A percentile compares a stretch with the other conserved stretches of the same genome.
These are phyloP conservation scores for Zaprionus kolodkinae DNA, from an alignment of 1,140 invertebrate species.

Conservation along the genomic window DNA sequence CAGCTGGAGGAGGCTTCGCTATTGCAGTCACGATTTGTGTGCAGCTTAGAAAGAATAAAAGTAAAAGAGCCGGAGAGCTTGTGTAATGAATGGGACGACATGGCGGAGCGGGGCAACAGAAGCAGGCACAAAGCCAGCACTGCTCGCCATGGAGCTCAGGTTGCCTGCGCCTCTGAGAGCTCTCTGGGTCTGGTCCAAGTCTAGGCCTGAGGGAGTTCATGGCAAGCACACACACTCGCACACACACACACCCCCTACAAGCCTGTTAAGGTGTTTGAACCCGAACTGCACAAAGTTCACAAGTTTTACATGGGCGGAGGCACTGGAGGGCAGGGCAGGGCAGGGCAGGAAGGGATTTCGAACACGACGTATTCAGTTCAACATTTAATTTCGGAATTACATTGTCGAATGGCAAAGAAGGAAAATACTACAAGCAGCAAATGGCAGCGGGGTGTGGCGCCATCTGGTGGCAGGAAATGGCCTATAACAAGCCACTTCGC, in stretches of 20 bases:
- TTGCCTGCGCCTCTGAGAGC: neutral
- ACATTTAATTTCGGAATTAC: constrained; percentile 34
- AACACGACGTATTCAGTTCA: constrained; percentile 25
- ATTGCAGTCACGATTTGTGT: constrained; percentile 71
- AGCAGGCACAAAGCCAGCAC: constrained; percentile 39
- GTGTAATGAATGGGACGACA: constrained; percentile 68
- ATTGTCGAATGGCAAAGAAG: constrained; percentile 5
- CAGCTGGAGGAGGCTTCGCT: constrained; percentile 25
- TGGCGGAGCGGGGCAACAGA: constrained; percentile 28
- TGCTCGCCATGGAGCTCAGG: constrained; percentile 4
- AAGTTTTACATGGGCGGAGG: constrained; percentile 39
- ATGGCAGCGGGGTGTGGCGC: constrained; percentile 9
- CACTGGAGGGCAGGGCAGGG: too few species aligned
- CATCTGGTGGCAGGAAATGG: constrained; percentile 16
- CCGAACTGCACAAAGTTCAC: constrained; percentile 53
- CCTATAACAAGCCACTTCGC: constrained; percentile 11
- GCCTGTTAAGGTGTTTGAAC: constrained; percentile 68
- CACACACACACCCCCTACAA: neutral
- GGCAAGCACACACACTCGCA: constrained; percentile 23
- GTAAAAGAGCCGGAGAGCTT: constrained; percentile 19
- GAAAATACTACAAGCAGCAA: neutral
- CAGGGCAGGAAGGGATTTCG: neutral
- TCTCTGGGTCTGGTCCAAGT: constrained; percentile 25
- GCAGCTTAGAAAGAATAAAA: constrained; percentile 60
- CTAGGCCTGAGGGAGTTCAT: constrained; percentile 52